Evolutionary conservation across 2,113 vertebrate genomes (phyloP), one percentile per base, ranked within the genome.

Genomic region (Progne subis): DNA sequence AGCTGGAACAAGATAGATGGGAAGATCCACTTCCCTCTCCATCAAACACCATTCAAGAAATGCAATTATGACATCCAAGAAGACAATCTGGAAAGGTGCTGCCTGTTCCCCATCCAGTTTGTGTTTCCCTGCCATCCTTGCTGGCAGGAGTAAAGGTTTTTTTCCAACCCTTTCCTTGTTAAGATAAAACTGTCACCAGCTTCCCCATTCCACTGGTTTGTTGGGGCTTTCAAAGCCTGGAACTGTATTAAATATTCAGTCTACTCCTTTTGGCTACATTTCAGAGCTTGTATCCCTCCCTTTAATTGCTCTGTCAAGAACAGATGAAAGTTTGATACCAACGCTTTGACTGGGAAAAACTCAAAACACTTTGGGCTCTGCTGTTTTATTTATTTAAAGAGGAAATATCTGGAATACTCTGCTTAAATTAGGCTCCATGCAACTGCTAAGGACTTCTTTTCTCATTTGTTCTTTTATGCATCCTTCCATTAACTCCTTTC

Each of bases 181-280:
- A 92, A 41, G 21, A 96, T 92, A 77, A 94, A 96, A 79, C 77
- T 96, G 95, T 96, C 97, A 97, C 88, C 12, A 78, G 81, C 80
- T 82, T 79, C 65, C 78, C 64, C 80, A 74, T 92, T 94, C 92
- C 68, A 65, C 82, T 68, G 83, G 84, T 84, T 96, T 90, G 88
- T 57, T 57, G 46, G 94, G 96, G 96, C 87, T 95, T 97, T 95
- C 96, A 96, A 97, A 97, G 93, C 68, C 39, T 79, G 71, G 47
- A 95, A 94, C 26, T 32, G 55, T 93, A 94, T 97, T 92, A 97
- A 97, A 96, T 95, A 96, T 94, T 96, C 96, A 96, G 41, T 52
- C 84, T 68, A n/a, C 32, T 88, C 95, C 95, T 95, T 85, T 91
- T 91, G 95, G 93, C 84, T 92, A 64, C 82, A 70, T 95, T 96